Evolutionary conservation across 2,888 invertebrate species (phyloP).

Genomic region (Loripinus fragilis): DNA sequence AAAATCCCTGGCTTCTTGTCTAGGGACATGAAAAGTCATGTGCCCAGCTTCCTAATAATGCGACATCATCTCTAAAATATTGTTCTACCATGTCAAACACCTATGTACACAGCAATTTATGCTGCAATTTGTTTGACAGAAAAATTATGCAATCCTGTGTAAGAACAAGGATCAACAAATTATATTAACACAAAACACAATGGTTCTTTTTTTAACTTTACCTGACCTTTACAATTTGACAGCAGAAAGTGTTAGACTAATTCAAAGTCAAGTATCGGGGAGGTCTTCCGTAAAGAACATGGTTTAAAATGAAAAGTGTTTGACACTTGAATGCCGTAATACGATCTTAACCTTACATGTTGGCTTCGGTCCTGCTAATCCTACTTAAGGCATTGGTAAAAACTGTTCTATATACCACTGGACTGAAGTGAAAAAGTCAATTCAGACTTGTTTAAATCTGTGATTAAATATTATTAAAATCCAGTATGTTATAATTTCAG

Average conservation of each 20-base stretch:
- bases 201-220: no score
- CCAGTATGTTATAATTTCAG: slow-evolving; percentile 17
- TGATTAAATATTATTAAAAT: slow-evolving; percentile 50
- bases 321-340: slow-evolving; percentile 15
- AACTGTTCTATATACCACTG: not conserved
- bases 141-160: no score
- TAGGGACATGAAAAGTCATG: no score
- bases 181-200: no score
- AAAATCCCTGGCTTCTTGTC: no score
- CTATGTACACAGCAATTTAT: no score
- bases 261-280: slow-evolving; percentile 13
- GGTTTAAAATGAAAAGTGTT: slow-evolving; percentile 9
- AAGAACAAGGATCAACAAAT: no score
- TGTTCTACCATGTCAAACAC: no score
- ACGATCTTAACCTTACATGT: not conserved
- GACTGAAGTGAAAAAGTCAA: slow-evolving; percentile 56
- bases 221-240: no score
- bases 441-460: slow-evolving; percentile 52
- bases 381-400: slow-evolving; percentile 11
- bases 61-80: no score
- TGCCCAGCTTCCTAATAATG: no score
- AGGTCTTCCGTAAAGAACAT: not conserved
- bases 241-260: not conserved
- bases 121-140: no score
- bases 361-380: slow-evolving; percentile 1